A percentile compares a stretch with the other conserved stretches of the same genome.
Evolutionary conservation across 2,797 vertebrate species (phyloP).

Genomic region (Coreius guichenoti): DNA sequence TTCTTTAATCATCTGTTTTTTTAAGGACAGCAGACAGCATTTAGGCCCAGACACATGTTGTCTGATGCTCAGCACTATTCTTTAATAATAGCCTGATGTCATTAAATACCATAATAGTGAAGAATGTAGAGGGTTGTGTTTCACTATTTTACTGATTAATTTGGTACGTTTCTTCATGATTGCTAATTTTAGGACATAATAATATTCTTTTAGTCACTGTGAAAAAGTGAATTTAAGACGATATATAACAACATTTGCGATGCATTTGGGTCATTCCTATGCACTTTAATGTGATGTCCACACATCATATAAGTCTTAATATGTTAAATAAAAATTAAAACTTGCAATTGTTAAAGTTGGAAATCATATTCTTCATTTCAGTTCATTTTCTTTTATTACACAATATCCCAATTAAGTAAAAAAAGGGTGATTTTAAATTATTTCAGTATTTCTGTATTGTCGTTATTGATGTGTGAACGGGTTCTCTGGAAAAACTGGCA

Average conservation of each 20-base stretch:
- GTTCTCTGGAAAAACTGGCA: not conserved
- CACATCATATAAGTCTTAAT: not conserved
- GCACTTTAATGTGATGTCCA: not conserved
- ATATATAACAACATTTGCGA: not conserved
- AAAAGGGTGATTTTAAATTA: not conserved
- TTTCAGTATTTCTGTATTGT: not conserved
- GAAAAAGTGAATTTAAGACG: not conserved
- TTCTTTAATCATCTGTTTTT: conserved; percentile 15
- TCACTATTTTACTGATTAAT: not conserved
- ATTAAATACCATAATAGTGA: not conserved
- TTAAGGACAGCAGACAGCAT: not conserved
- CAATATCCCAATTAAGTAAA: not conserved
- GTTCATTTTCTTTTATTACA: not conserved
- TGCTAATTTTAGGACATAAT: not conserved
- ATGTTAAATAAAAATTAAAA: not conserved
- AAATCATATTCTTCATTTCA: not conserved
- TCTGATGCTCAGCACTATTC: not conserved
- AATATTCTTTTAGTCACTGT: not conserved
- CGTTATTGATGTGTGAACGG: not conserved
- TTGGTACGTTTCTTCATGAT: not conserved
- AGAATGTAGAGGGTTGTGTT: not conserved
- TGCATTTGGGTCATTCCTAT: not conserved
- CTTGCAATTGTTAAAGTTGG: not conserved
- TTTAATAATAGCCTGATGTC: not conserved
- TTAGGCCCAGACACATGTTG: not conserved